Conservation (phyloP, 2,888 invertebrate species). For the Papilio demoleus region DNA sequence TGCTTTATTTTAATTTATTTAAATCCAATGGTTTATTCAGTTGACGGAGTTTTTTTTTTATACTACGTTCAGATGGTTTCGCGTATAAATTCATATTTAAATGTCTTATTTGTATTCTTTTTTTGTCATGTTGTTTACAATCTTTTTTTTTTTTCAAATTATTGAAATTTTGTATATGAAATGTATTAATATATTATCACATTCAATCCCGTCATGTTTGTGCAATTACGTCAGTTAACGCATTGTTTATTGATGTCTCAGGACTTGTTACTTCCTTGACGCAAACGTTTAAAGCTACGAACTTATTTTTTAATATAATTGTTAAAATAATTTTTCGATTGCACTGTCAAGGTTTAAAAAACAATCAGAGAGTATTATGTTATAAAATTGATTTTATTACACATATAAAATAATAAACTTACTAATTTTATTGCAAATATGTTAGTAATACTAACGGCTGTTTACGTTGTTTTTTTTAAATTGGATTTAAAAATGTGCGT, state of each 20-base stretch:
- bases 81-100: not conserved
- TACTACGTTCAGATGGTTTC: not conserved
- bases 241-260: not conserved
- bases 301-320: too few relatives aligned
- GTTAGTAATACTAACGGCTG: not conserved
- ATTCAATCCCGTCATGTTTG: not conserved
- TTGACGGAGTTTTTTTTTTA: not conserved
- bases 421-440: not conserved
- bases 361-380: not conserved
- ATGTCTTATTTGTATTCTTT: not conserved
- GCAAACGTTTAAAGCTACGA: not conserved
- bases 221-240: not conserved
- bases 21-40: not conserved
- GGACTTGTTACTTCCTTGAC: not conserved
- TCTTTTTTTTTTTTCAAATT: too few relatives aligned
- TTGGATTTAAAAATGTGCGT: too few relatives aligned
- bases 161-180: too few relatives aligned
- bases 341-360: not conserved
- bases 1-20: conserved; percentile 2
- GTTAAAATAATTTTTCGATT: too few relatives aligned
- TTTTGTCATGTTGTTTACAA: too few relatives aligned
- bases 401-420: not conserved
- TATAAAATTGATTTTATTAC: not conserved
- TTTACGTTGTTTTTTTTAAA: too few relatives aligned
- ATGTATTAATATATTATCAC: not conserved